A percentile compares a stretch with the other conserved stretches of the same genome.
Conservation (phyloP, 2,797 vertebrate species). For the Hemibagrus guttatus region DNA sequence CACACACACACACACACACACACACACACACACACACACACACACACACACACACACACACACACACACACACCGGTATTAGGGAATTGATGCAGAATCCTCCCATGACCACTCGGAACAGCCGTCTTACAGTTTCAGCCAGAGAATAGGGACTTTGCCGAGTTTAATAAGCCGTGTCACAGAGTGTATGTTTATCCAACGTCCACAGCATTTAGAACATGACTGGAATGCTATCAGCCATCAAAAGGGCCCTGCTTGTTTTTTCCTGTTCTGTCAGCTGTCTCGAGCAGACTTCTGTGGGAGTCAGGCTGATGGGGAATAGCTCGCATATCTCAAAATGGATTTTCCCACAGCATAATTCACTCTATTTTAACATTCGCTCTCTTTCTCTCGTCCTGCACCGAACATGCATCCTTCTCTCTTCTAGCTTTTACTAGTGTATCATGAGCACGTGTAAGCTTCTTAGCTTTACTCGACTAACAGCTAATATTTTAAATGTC, state of each 20-base stretch:
- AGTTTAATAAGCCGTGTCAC: constrained; percentile 65
- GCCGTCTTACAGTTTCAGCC: constrained; percentile 47
- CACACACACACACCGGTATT: neutral
- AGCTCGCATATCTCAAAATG: constrained; percentile 74
- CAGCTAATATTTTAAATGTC: constrained; percentile 14
- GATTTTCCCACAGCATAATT: constrained; percentile 78
- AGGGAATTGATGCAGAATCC: neutral
- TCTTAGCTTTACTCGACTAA: constrained; percentile 48
- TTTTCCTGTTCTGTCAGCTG: constrained; percentile 72
- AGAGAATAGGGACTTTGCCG: constrained; percentile 58
- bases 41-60: neutral
- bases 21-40: neutral
- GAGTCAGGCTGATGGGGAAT: constrained; percentile 68
- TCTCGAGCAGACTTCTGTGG: constrained; percentile 67
- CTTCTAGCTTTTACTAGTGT: constrained; percentile 19
- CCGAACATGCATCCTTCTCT: constrained; percentile 1
- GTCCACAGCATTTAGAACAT: constrained; percentile 67
- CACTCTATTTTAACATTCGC: constrained; percentile 39
- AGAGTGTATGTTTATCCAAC: constrained; percentile 70
- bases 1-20: neutral
- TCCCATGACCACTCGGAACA: constrained; percentile 46
- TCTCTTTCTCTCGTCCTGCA: neutral
- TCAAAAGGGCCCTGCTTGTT: constrained; percentile 73
- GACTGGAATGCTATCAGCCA: constrained; percentile 70
- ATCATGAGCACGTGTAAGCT: neutral